Conservation (phyloP, 2,113 vertebrate genomes). For the Phyllostomus discolor region DNA sequence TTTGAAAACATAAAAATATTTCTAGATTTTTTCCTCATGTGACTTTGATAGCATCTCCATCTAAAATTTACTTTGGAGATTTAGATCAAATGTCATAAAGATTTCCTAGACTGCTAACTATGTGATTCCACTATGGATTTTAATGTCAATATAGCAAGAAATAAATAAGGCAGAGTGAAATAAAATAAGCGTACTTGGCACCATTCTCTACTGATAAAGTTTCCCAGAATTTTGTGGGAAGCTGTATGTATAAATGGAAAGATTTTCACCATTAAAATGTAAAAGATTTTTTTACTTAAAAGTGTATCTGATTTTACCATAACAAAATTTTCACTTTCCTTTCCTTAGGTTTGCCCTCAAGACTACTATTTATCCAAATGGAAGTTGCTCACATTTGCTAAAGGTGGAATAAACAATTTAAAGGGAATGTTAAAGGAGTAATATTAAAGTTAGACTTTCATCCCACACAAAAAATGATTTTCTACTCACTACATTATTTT, state of each 20-base stretch:
- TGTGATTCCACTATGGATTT: neutral
- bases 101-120: conserved; percentile 52
- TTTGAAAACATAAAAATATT: conserved; percentile 17
- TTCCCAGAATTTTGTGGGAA: neutral
- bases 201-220: neutral
- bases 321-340: neutral
- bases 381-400: fast-evolving
- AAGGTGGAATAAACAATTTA: neutral
- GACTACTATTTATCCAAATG: fast-evolving
- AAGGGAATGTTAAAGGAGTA: neutral
- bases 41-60: conserved; percentile 33
- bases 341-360: neutral
- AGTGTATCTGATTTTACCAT: neutral
- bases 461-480: neutral
- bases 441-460: neutral
- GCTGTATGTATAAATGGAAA: neutral
- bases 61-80: conserved; percentile 60
- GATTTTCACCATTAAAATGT: neutral
- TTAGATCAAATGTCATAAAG: conserved; percentile 52
- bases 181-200: neutral
- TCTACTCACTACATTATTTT: neutral
- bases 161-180: neutral
- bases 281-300: neutral
- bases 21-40: neutral
- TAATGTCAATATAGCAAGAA: neutral